Conservation (phyloP, 2,797 vertebrate genomes). For the Spondyliosoma cantharus region DNA sequence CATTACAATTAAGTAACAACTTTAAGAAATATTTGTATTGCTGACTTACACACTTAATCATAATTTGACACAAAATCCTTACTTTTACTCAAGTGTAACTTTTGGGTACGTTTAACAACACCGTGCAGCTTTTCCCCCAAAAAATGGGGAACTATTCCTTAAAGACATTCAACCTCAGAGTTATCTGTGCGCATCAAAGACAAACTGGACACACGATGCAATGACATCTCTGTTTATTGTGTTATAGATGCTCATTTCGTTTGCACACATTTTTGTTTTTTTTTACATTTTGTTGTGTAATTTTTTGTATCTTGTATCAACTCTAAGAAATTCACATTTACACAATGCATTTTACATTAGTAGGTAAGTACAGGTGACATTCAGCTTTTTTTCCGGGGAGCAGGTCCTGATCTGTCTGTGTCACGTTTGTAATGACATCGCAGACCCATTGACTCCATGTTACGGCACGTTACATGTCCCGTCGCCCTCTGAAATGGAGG, state of each 20-base stretch:
- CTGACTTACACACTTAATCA: too few species aligned
- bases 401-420: slow-evolving; percentile 56
- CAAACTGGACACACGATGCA: slow-evolving; percentile 55
- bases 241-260: slow-evolving; percentile 78
- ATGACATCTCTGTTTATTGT: slow-evolving; percentile 83
- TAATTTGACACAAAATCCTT: too few species aligned
- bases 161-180: too few species aligned
- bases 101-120: too few species aligned
- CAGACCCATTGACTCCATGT: slow-evolving; percentile 45
- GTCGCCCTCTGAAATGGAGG: slow-evolving; percentile 55
- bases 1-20: too few species aligned
- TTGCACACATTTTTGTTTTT: slow-evolving; percentile 66
- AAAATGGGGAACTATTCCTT: too few species aligned
- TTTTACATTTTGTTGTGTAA: slow-evolving; percentile 78
- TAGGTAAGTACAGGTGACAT: slow-evolving; percentile 84
- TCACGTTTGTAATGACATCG: slow-evolving; percentile 51
- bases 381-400: slow-evolving; percentile 65
- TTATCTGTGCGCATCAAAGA: not conserved
- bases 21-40: too few species aligned
- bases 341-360: slow-evolving; percentile 86
- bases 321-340: slow-evolving; percentile 87
- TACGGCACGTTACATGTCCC: slow-evolving; percentile 40
- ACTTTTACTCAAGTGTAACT: too few species aligned
- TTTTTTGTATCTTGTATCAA: slow-evolving; percentile 80
- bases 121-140: too few species aligned